These are phyloP conservation scores for Psittacula derbiana DNA, from an alignment of 2,797 vertebrate genomes.

Conservation along the genomic window DNA sequence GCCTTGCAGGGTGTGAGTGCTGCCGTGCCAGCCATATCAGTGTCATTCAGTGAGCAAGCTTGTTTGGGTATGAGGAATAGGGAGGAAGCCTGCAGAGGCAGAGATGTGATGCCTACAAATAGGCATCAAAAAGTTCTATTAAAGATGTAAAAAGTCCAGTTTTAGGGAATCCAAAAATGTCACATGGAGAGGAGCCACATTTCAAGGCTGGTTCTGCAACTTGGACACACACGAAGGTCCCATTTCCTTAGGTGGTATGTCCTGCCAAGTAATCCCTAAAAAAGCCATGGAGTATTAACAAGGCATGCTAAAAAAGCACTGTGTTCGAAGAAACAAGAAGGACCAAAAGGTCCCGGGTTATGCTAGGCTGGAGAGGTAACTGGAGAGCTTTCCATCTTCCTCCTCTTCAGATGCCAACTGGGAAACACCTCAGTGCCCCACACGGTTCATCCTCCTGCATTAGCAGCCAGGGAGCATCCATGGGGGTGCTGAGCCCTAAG, in stretches of 20 bases:
- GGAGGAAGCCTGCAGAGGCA: background rate
- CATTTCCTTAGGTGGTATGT: rapidly evolving
- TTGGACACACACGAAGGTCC: background rate
- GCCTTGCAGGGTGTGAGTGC: background rate
- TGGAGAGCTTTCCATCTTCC: background rate
- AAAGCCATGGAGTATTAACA: background rate
- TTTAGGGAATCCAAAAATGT: background rate
- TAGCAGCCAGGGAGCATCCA: background rate
- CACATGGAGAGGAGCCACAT: rapidly evolving
- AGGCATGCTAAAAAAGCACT: rapidly evolving
- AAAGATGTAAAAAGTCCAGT: background rate
- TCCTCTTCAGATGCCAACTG: background rate
- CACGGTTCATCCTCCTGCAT: rapidly evolving
- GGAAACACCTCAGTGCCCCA: background rate
- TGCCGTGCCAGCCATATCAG: rapidly evolving
- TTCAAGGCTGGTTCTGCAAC: background rate
- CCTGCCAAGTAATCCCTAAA: background rate
- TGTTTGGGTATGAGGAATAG: background rate
- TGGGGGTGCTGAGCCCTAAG: background rate
- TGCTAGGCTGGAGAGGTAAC: background rate
- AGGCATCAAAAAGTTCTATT: background rate
- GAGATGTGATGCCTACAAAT: background rate
- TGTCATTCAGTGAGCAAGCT: background rate
- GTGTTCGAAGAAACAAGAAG: background rate
- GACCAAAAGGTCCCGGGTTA: background rate